Conservation (phyloP, 2,113 vertebrate genomes). For the Pardalotus punctatus region DNA sequence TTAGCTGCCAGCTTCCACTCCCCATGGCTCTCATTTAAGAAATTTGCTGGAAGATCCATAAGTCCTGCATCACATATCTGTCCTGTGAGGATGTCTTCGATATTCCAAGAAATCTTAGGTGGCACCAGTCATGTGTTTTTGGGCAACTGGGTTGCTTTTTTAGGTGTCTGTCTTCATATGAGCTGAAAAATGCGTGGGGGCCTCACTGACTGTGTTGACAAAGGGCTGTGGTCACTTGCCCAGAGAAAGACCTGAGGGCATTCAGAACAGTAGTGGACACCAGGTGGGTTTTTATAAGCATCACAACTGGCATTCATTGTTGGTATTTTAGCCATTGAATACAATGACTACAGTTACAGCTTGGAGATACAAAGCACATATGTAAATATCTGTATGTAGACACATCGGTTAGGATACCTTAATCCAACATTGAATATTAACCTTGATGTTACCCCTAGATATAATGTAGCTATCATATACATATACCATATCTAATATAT, state of each 20-base stretch:
- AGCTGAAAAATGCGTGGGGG: background rate
- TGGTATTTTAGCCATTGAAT: background rate
- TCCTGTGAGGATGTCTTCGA: background rate
- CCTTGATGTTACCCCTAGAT: background rate
- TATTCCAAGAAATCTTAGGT: background rate
- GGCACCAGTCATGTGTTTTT: background rate
- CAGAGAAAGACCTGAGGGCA: background rate
- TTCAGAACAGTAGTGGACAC: background rate
- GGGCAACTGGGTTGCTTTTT: background rate
- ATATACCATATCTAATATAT: background rate
- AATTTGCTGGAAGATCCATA: background rate
- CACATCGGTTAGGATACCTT: background rate
- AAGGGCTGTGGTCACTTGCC: background rate
- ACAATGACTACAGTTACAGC: background rate
- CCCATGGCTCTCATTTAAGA: background rate
- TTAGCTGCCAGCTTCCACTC: background rate
- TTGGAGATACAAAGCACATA: background rate
- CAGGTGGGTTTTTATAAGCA: background rate
- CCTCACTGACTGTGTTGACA: background rate
- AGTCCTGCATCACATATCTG: background rate
- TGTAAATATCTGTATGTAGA: background rate
- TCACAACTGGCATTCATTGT: rapidly evolving
- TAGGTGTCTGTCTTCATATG: background rate
- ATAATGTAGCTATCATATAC: background rate
- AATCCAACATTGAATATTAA: background rate